These are phyloP conservation scores for Suncus etruscus DNA, from an alignment of 2,113 vertebrate genomes.

Conservation along the genomic window DNA sequence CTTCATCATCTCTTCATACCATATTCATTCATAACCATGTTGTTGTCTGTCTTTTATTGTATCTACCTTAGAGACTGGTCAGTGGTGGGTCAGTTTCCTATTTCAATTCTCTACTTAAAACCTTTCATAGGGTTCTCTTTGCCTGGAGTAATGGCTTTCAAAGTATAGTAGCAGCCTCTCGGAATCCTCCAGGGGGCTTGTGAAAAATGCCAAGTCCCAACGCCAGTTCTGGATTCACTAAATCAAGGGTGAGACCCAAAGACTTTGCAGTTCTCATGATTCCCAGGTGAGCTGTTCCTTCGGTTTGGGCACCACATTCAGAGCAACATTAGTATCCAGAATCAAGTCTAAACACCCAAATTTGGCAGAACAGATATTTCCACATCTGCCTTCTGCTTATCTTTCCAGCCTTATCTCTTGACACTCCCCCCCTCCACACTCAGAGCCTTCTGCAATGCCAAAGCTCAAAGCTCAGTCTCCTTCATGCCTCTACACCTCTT, in stretches of 20 bases:
- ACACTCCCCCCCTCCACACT: neutral
- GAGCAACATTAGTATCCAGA: neutral
- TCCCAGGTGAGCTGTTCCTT: conserved; percentile 26
- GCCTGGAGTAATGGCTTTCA: neutral
- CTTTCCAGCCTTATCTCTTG: conserved; percentile 36
- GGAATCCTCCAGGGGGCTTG: neutral
- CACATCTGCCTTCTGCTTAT: neutral
- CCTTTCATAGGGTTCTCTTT: neutral
- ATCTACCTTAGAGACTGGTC: neutral
- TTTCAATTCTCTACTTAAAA: neutral
- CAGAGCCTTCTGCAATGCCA: conserved; percentile 7
- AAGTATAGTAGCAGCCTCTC: too few relatives aligned
- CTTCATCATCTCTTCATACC: neutral
- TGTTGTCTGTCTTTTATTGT: neutral
- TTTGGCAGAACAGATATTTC: conserved; percentile 4
- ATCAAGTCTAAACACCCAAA: conserved; percentile 9
- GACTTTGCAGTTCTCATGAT: conserved; percentile 50
- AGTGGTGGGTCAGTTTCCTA: too few relatives aligned
- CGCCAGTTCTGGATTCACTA: conserved; percentile 36
- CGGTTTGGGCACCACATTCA: neutral
- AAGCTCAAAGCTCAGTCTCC: conserved; percentile 19
- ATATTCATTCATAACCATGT: neutral
- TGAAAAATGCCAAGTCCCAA: neutral
- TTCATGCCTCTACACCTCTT: conserved; percentile 51
- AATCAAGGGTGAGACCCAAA: neutral